phyloP scores from a whole-genome alignment of 1,140 invertebrate genomes.

The Frieseomelitta varia region DNA sequence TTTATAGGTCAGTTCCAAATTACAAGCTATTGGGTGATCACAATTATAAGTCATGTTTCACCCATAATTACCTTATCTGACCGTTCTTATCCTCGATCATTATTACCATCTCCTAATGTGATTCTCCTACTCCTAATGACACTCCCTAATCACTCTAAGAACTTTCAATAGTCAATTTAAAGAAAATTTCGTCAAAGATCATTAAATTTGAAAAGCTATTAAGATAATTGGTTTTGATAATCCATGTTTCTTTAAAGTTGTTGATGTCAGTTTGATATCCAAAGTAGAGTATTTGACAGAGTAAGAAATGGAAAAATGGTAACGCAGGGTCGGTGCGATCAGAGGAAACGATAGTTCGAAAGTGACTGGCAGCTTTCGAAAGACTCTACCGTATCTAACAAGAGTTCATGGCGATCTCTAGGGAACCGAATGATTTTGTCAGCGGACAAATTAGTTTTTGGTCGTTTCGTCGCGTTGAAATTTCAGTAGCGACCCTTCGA shows the following conservation, averaged over 20 bases:
- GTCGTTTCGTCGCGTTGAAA: constrained; percentile 16
- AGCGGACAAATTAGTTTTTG: constrained; percentile 40
- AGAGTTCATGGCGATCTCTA: background rate
- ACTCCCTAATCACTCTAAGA: background rate
- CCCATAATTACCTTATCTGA: background rate
- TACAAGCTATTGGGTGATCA: no score
- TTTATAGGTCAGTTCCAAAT: no score
- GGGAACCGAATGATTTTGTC: constrained; percentile 28
- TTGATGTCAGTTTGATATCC: background rate
- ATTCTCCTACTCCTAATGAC: constrained; percentile 13
- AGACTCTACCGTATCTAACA: constrained; percentile 14
- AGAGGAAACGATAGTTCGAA: background rate
- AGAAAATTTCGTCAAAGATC: background rate
- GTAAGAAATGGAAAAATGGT: background rate
- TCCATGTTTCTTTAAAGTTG: background rate
- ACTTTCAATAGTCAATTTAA: background rate
- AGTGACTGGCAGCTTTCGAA: constrained; percentile 19
- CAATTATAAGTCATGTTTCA: constrained; percentile 1
- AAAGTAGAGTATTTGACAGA: background rate
- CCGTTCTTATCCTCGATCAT: background rate
- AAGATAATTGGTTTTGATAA: background rate
- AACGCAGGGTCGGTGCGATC: background rate
- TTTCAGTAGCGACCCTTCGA: constrained; percentile 6
- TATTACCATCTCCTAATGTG: background rate
- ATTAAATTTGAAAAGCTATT: background rate